phyloP scores from a whole-genome alignment of 2,888 invertebrate species.

The Amaurobius ferox region DNA sequence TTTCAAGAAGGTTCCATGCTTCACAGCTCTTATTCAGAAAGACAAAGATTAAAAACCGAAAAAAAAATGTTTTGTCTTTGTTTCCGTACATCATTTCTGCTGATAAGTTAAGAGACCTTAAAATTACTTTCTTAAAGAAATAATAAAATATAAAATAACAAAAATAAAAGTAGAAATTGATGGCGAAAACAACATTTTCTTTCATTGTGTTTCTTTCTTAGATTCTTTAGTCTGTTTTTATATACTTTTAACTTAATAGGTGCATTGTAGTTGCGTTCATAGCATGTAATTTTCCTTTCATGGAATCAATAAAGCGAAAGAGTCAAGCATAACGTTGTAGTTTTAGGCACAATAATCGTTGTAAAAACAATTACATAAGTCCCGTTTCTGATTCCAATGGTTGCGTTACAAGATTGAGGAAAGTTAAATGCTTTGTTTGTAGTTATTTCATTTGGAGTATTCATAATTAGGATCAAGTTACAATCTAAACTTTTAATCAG shows the following conservation, averaged over 20 bases:
- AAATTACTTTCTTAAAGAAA: conserved; percentile 52
- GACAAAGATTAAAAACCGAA: not conserved
- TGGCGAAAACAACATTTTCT: conserved; percentile 53
- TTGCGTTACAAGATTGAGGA: no score
- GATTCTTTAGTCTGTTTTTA: conserved; percentile 14
- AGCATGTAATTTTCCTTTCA: no score
- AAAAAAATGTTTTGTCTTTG: conserved; percentile 37
- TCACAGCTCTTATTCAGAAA: conserved; percentile 37
- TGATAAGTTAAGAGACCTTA: conserved; percentile 61
- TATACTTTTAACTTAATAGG: conserved; percentile 7
- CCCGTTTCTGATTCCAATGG: no score
- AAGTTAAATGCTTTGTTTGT: no score
- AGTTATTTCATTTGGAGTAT: no score
- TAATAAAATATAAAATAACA: conserved; percentile 14
- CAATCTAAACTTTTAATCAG: no score
- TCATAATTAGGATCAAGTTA: no score
- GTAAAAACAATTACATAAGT: no score
- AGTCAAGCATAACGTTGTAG: no score
- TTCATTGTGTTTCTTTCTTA: conserved; percentile 32
- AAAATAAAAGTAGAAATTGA: conserved; percentile 25
- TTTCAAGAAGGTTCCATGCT: conserved; percentile 42
- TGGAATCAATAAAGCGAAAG: no score
- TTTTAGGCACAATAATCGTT: no score
- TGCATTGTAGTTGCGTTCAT: no score
- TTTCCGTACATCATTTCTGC: conserved; percentile 45